A percentile compares a stretch with the other conserved stretches of the same genome.
phyloP scores from a whole-genome alignment of 2,113 vertebrate species.

The Acanthisitta chloris region DNA sequence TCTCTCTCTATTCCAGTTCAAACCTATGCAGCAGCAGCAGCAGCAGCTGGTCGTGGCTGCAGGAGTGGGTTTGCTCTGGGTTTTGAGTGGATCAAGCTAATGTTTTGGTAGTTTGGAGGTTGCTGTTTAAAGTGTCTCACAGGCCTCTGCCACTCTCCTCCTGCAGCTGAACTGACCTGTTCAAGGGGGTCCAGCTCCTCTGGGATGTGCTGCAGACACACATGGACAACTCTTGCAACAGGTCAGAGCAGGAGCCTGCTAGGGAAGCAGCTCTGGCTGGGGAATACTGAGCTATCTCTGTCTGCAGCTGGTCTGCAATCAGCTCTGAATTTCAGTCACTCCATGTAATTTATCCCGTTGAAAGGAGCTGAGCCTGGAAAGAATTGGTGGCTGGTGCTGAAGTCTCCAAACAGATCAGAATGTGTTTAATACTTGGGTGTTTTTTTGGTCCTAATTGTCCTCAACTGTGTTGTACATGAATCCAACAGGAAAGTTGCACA shows the following conservation, averaged over 20 bases:
- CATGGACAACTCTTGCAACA: neutral
- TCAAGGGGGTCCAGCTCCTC: neutral
- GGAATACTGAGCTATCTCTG: neutral
- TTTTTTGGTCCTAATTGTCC: neutral
- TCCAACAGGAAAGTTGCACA: neutral
- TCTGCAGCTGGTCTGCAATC: constrained; percentile 16
- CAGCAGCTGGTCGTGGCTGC: neutral
- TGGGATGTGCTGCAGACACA: neutral
- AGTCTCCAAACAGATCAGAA: neutral
- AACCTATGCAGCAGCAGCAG: neutral
- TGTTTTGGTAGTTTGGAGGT: neutral
- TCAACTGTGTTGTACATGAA: neutral
- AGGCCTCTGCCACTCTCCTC: neutral
- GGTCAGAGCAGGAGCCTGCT: constrained; percentile 7
- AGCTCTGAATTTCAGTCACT: constrained; percentile 6
- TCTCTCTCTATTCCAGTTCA: neutral
- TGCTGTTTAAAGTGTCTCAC: neutral
- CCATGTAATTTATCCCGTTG: neutral
- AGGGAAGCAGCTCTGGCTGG: neutral
- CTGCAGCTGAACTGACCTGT: neutral
- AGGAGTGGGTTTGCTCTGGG: neutral
- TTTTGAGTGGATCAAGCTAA: neutral
- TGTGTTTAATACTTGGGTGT: neutral
- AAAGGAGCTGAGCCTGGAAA: constrained; percentile 20
- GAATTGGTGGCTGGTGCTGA: neutral